Conservation (phyloP, 1,140 invertebrate genomes). For the Ceratoteleas bidentatus region DNA sequence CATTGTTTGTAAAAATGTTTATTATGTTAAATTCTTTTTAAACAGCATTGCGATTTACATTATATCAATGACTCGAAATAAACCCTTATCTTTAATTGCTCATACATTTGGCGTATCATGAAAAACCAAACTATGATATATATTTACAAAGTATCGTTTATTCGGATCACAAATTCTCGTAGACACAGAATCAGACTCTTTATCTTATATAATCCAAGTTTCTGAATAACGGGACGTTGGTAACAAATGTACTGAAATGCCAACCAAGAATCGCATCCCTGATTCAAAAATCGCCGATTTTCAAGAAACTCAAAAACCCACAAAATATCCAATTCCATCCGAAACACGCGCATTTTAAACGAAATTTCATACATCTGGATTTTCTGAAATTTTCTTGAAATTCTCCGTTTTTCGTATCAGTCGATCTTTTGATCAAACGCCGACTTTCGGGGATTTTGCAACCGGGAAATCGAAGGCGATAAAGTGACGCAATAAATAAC, state of each 20-base stretch:
- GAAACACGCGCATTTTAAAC: too few relatives aligned
- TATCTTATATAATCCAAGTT: too few relatives aligned
- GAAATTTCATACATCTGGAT: too few relatives aligned
- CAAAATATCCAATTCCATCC: too few relatives aligned
- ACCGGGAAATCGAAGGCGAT: neutral
- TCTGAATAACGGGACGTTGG: neutral
- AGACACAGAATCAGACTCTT: too few relatives aligned
- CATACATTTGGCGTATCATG: slow-evolving; percentile 1
- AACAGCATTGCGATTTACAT: slow-evolving; percentile 27
- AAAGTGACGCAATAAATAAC: slow-evolving; percentile 36
- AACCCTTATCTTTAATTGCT: slow-evolving; percentile 11
- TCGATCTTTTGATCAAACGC: neutral
- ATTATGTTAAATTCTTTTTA: slow-evolving; percentile 2
- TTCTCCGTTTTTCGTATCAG: too few relatives aligned
- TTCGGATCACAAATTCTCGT: slow-evolving; percentile 40
- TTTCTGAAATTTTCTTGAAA: too few relatives aligned
- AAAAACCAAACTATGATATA: slow-evolving; percentile 25
- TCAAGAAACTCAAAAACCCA: too few relatives aligned
- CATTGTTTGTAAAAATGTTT: slow-evolving; percentile 27
- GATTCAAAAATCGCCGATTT: too few relatives aligned
- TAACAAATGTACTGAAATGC: too few relatives aligned
- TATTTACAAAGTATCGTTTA: slow-evolving; percentile 51
- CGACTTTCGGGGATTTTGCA: neutral
- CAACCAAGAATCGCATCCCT: too few relatives aligned
- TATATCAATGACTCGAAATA: slow-evolving; percentile 9